Base-by-base conservation (phyloP, 1,140 invertebrate genomes). In the Notospermus geniculatus region DNA sequence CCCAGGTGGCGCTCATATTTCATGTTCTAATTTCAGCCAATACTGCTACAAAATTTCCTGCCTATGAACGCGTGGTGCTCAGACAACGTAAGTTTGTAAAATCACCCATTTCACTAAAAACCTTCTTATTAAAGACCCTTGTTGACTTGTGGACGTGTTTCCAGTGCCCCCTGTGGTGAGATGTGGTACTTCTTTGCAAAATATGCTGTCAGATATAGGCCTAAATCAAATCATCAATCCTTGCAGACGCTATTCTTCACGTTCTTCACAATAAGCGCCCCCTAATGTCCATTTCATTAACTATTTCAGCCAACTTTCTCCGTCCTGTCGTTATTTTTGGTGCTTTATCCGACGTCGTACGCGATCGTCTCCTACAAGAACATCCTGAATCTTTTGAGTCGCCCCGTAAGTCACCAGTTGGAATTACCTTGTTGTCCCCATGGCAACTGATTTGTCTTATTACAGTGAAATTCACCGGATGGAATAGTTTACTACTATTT, bases 271-370 rank as follows among this genome's bases (percentile, higher is more conserved):
- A 43, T 13, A 13, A 43, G 19, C n/a, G 25, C 46, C n/a, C n/a
- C 46, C 25, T 50, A 27, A 50, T 50, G 19, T 19, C n/a, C 25
- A n/a, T n/a, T 50, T 50, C n/a, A 9, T 4, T 4, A 36, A 36
- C 32, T 23, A 50, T 74, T 73, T 11, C 66, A 81, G 80, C 92
- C 0, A 93, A 92, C 11, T 97, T 97, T 77, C 87, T 95, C 9
- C 85, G 96, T 59, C 96, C 97, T 0, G 91, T 99, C 0, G 93
- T 99, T 29, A 84, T 99, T 2, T 95, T 97, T 74, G 97, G 97
- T 17, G 91, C 95, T 0, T 86, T 98, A 0, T 91, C 95, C 0
- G 96, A 99, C 80, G 83, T 98, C 27, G 93, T 95, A 0, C 83
- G 94, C 55, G 92, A 97, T 63, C 89, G 91, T 73, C 80, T 99